Conservation (phyloP, 2,797 vertebrate genomes). For the Acipenser oxyrinchus region DNA sequence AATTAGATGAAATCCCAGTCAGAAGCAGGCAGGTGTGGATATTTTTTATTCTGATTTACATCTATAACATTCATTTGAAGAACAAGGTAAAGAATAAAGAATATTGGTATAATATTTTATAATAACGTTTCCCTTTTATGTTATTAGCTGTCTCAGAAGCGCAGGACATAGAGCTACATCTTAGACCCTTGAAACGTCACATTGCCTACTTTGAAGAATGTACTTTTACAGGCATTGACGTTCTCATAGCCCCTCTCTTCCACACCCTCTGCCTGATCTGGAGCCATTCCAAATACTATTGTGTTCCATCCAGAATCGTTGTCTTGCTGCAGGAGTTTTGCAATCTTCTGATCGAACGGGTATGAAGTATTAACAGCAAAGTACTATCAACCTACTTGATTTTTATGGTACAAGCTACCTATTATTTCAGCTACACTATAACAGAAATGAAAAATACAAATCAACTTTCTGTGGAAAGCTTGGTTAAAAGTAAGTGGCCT, state of each 20-base stretch:
- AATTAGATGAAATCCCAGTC: too few relatives aligned
- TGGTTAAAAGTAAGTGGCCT: too few relatives aligned
- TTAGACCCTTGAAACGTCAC: constrained; percentile 53
- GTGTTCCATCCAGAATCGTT: constrained; percentile 61
- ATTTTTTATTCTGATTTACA: too few relatives aligned
- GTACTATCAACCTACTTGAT: too few relatives aligned
- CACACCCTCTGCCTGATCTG: constrained; percentile 83
- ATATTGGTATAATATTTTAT: background rate
- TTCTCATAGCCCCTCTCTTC: constrained; percentile 67
- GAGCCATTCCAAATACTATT: constrained; percentile 68
- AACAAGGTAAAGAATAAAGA: too few relatives aligned
- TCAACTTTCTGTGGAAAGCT: too few relatives aligned
- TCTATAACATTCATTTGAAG: too few relatives aligned
- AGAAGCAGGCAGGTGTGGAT: too few relatives aligned
- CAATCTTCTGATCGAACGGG: constrained; percentile 80
- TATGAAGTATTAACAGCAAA: constrained; percentile 20
- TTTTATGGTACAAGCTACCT: too few relatives aligned
- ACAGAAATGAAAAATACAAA: too few relatives aligned
- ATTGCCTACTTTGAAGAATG: constrained; percentile 59
- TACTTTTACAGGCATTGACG: constrained; percentile 56
- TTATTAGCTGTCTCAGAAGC: constrained; percentile 55
- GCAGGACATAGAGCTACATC: constrained; percentile 56
- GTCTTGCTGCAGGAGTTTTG: constrained; percentile 75
- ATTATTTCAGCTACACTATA: too few relatives aligned
- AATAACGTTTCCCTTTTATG: background rate